Evolutionary conservation across 2,113 vertebrate species (phyloP).

Genomic region (Climacteris rufus): DNA sequence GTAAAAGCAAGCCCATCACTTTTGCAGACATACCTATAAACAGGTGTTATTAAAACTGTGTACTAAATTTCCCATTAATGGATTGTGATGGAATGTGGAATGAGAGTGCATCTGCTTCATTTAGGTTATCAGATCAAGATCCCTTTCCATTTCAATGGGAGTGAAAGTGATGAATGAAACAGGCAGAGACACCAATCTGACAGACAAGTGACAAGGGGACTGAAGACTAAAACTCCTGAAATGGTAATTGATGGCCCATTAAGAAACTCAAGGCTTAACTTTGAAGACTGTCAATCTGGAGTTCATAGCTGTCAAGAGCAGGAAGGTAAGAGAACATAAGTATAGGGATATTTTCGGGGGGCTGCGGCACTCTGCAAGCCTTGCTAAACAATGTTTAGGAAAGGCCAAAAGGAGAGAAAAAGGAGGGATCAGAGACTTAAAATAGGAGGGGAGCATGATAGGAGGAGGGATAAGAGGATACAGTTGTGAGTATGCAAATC

Average conservation of each 20-base stretch:
- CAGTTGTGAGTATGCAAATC: neutral
- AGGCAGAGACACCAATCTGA: neutral
- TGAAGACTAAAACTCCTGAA: neutral
- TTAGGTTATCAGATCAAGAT: neutral
- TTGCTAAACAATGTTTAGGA: neutral
- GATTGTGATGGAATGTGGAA: neutral
- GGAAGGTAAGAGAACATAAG: fast-evolving
- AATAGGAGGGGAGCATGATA: neutral
- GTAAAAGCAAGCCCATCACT: neutral
- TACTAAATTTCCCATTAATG: conserved; percentile 10
- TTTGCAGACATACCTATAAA: neutral
- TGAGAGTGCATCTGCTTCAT: neutral
- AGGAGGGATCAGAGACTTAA: neutral
- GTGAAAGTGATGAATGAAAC: neutral
- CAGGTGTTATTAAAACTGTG: neutral
- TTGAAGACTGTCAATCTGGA: neutral
- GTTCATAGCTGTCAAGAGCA: neutral
- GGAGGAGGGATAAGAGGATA: neutral
- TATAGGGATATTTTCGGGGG: neutral
- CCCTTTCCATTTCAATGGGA: neutral
- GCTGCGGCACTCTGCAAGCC: neutral
- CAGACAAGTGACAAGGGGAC: neutral
- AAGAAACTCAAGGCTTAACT: neutral
- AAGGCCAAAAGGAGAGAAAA: neutral
- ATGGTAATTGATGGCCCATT: neutral